Base-by-base conservation (phyloP, 2,888 invertebrate species). In the Pachymerium ferrugineum region DNA sequence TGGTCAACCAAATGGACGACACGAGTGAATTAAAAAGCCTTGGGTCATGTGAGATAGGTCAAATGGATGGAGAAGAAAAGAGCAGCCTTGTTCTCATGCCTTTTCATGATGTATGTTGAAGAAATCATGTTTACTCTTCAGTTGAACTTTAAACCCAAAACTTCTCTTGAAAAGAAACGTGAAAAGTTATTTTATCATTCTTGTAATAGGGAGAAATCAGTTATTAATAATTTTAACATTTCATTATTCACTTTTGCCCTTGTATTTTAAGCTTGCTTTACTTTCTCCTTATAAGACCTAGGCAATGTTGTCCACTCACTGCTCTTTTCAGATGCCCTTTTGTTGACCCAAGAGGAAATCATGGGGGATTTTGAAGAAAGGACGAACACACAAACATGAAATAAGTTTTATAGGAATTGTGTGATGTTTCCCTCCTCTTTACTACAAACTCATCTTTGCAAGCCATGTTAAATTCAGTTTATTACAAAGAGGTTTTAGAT, bases 401-500 rank as follows among this genome's bases (percentile, higher is more conserved):
- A 62, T 62, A 62, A 62, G 62, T 62, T 62, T 62, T 62, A 62
- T 62, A 62, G 62, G 62, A 62, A 62, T 62, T 62, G 62, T 62
- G 62, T 28, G 28, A 25, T 28, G 62, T 28, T 28, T 62, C 62
- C 5, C 25, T 28, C 62, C 62, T n/a, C 25, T 14, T 1, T 25
- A 62, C 25, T n/a, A 1, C 62, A 28, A 25, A 22, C 8, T n/a
- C 25, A 3, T 28, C 62, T 62, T 62, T 28, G 28, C 25, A 62
- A 62, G 22, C 12, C 62, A 62, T 62, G 22, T 62, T 62, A 28
- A 62, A 62, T 28, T 25, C 25, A 62, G 62, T 62, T 62, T 28
- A 28, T 62, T 62, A 25, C 25, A 62, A 28, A 28, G 62, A 62
- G 62, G 62, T 22, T 62, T 62, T 62, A 25, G 14, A n/a, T 62